Evolutionary conservation across 2,888 invertebrate genomes (phyloP).

Genomic region (Pollenia angustigena): DNA sequence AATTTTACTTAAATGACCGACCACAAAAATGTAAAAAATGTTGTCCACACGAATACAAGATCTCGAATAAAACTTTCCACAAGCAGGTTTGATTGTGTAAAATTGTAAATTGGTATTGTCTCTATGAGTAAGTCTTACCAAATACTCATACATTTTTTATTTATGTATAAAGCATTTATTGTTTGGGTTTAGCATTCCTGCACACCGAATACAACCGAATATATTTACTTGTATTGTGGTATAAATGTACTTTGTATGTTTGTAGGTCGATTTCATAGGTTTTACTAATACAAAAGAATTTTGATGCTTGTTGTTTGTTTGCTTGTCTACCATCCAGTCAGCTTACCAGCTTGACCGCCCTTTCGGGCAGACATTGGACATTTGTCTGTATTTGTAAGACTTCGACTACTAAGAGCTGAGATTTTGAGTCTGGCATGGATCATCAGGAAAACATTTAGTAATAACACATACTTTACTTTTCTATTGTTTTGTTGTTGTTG

Average conservation of each 20-base stretch:
- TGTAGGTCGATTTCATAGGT: conserved; percentile 61
- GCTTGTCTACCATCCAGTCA: not conserved
- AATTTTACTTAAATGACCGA: conserved; percentile 54
- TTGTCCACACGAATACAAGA: conserved; percentile 37
- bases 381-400: conserved; percentile 38
- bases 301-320: conserved; percentile 6
- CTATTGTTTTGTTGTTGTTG: conserved; percentile 36
- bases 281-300: conserved; percentile 36
- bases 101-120: conserved; percentile 37
- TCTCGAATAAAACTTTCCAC: not conserved
- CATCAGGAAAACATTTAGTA: conserved; percentile 45
- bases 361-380: conserved; percentile 7
- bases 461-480: conserved; percentile 51
- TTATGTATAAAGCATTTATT: conserved; percentile 4
- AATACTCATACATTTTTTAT: not conserved
- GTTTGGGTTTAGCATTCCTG: too few relatives aligned
- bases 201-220: not conserved
- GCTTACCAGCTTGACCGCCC: conserved; percentile 6
- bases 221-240: conserved; percentile 23
- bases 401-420: conserved; percentile 41
- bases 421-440: conserved; percentile 51
- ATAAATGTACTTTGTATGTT: not conserved
- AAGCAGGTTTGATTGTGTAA: not conserved
- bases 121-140: conserved; percentile 19
- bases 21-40: conserved; percentile 69